phyloP scores from a whole-genome alignment of 2,797 vertebrate genomes.

The Sciurus vulgaris region DNA sequence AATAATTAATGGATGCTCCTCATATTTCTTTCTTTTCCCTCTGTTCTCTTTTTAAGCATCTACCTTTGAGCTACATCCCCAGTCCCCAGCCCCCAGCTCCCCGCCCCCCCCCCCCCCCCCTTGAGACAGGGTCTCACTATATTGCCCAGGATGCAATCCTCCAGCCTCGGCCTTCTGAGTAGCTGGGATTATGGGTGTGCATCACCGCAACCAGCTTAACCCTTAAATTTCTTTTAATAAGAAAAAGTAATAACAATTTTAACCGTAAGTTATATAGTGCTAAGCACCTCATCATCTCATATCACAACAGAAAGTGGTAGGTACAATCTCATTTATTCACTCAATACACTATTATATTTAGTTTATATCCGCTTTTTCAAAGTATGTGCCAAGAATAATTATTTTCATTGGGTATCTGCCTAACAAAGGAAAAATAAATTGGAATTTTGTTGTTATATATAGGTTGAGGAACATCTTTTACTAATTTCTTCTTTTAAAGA shows the following conservation, averaged over 20 bases:
- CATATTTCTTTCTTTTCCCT: conserved; percentile 14
- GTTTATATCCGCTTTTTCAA: conserved; percentile 24
- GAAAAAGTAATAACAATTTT: conserved; percentile 19
- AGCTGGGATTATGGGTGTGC: neutral
- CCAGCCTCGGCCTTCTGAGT: neutral
- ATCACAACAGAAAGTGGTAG: neutral
- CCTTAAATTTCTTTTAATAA: conserved; percentile 33
- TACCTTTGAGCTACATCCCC: neutral
- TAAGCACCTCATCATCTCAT: neutral
- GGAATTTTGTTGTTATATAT: neutral
- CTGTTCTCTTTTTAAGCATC: neutral
- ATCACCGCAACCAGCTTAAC: neutral
- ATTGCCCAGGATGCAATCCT: neutral
- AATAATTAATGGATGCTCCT: neutral
- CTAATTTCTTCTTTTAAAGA: neutral
- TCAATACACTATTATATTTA: conserved; percentile 42
- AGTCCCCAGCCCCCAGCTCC: no score
- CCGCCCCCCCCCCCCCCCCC: no score
- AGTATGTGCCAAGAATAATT: conserved; percentile 24
- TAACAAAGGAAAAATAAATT: conserved; percentile 41
- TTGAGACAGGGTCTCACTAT: neutral
- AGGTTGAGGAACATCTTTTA: neutral
- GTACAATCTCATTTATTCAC: neutral
- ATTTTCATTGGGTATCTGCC: neutral
- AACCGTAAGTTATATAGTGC: neutral